Percentiles rank a stretch among this genome's conserved stretches.
Conservation (phyloP, 2,113 vertebrate species). For the Sinocyclocheilus anshuiensis region DNA sequence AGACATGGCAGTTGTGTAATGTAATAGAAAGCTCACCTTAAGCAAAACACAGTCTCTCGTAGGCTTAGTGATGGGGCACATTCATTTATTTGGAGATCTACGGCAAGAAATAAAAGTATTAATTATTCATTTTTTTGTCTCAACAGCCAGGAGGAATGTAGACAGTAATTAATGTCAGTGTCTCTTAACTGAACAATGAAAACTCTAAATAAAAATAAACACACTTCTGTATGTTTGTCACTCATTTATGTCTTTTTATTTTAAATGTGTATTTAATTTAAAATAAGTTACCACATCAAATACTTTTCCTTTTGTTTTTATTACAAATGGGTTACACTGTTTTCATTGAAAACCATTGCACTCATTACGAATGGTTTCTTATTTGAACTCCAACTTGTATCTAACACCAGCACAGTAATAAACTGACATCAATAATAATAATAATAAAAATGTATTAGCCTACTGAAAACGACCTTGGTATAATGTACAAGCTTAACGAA, state of each 20-base stretch:
- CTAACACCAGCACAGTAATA: not conserved
- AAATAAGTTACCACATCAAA: not conserved
- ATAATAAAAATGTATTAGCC: not conserved
- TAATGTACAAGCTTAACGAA: not conserved
- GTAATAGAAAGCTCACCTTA: conserved; percentile 71
- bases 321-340: not conserved
- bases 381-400: not conserved
- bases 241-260: not conserved
- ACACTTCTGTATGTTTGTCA: not conserved
- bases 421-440: not conserved
- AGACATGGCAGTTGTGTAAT: conserved; percentile 69
- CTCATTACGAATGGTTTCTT: not conserved
- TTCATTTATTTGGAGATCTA: conserved; percentile 71
- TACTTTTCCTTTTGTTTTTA: not conserved
- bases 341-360: not conserved
- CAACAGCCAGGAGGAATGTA: not conserved
- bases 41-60: conserved; percentile 64
- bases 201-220: conserved; percentile 2
- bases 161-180: not conserved
- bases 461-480: not conserved
- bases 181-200: not conserved
- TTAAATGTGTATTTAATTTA: not conserved
- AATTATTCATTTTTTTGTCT: not conserved
- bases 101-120: conserved; percentile 43
- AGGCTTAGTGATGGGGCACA: conserved; percentile 59